Evolutionary conservation across 1,140 invertebrate species (phyloP), one percentile per base, ranked within the genome.

Genomic region (Drosophila persimilis): DNA sequence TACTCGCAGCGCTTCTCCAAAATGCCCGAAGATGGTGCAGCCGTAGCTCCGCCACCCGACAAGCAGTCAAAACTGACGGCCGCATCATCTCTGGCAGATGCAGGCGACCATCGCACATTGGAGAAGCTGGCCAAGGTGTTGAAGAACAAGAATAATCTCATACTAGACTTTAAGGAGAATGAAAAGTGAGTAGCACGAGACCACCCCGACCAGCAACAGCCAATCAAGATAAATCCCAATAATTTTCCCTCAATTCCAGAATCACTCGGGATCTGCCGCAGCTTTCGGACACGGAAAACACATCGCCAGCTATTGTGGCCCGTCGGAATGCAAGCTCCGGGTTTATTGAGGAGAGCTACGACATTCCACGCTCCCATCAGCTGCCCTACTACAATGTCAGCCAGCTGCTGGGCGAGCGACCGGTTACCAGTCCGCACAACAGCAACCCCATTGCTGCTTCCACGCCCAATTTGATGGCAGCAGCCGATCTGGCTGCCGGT

Each of bases 321-420:
- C 70, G 71, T 1, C 78, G 80, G 6, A 80, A 92, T 66, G 81
- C 77, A 6, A 62, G 60, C 52, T 90, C 77, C 9, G 75, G 89
- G 20, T 76, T 80, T 15, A 90, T 91, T 70, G 95, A 96, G 90
- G 95, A 95, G 45, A 94, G 93, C 69, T 95, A 96, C 76, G 95
- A 96, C 86, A 94, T 95, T 91, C 95, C 95, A 26, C 92, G 95
- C 63, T 94, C 94, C 50, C 94, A 95, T 86, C 92, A 94, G 64
- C 57, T 90, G 53, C 90, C 89, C 45, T 91, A 91, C 52, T 85
- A 84, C 48, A 91, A 91, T 69, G 59, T 92, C 92, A 52, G 84
- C 74, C 51, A 91, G 52, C 48, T 91, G 58, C 64, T 88, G 57
- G 54, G 81, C 91, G 92, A 76, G 47, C 77, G 83, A 8, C 83